Evolutionary conservation across 2,888 invertebrate genomes (phyloP).

Genomic region (Rhyacophila evoluta): DNA sequence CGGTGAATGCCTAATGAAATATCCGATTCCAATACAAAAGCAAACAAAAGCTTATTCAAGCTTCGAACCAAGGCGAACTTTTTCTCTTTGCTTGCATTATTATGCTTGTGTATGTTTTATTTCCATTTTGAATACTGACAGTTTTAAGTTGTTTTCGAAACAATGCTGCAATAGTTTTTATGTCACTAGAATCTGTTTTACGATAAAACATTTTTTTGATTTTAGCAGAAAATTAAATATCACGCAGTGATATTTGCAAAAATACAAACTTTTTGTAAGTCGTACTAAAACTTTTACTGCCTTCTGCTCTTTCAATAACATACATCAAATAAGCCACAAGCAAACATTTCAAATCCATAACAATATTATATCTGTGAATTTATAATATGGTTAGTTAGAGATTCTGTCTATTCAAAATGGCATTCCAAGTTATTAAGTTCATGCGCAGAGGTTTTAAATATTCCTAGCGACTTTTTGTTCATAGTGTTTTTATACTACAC

Average conservation of each 20-base stretch:
- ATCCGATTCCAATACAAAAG: conserved; percentile 34
- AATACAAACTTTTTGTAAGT: too few relatives aligned
- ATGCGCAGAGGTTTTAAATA: too few relatives aligned
- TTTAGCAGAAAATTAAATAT: background rate
- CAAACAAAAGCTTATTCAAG: conserved; percentile 1
- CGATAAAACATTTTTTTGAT: background rate
- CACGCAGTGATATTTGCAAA: too few relatives aligned
- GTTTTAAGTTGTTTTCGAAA: background rate
- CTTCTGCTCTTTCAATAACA: background rate
- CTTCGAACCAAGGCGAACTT: background rate
- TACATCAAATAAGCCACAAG: too few relatives aligned
- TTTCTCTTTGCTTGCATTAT: background rate
- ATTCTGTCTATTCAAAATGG: too few relatives aligned
- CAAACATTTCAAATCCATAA: too few relatives aligned
- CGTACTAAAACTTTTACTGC: too few relatives aligned
- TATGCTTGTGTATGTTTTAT: background rate
- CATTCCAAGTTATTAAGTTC: too few relatives aligned
- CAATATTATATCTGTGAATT: too few relatives aligned
- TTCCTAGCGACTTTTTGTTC: too few relatives aligned
- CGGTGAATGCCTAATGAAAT: conserved; percentile 43
- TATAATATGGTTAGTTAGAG: too few relatives aligned
- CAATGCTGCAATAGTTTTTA: background rate
- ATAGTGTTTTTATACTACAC: too few relatives aligned
- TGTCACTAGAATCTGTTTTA: background rate
- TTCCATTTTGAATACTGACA: background rate